These are phyloP conservation scores for Oophaga pumilio DNA, from an alignment of 2,113 vertebrate species.

Conservation along the genomic window DNA sequence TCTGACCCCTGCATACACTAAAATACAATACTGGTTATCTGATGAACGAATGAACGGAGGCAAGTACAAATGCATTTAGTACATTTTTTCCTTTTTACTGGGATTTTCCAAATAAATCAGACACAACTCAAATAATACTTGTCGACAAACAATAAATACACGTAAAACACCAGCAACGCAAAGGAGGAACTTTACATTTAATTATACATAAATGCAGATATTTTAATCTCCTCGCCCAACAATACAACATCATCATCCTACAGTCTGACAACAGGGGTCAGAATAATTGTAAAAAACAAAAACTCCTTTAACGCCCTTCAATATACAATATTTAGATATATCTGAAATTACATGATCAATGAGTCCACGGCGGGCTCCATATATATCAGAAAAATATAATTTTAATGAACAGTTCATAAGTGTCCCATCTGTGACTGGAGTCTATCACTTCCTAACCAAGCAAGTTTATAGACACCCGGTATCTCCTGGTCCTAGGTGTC, in stretches of 20 bases:
- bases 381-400: neutral
- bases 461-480: neutral
- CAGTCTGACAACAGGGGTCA: too few species aligned
- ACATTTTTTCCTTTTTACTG: too few species aligned
- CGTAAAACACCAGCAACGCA: too few species aligned
- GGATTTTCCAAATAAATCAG: too few species aligned
- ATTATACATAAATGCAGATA: neutral
- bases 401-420: neutral
- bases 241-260: too few species aligned
- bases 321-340: neutral
- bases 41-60: too few species aligned
- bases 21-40: too few species aligned
- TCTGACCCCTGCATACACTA: too few species aligned
- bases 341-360: neutral
- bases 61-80: too few species aligned
- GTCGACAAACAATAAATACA: too few species aligned
- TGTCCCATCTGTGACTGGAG: neutral
- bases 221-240: too few species aligned
- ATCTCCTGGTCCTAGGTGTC: neutral
- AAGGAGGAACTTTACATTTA: neutral
- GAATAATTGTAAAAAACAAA: neutral
- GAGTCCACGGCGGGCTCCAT: neutral
- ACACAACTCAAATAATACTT: too few species aligned
- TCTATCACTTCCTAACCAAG: neutral
- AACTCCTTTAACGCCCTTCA: neutral